phyloP scores from a whole-genome alignment of 2,888 invertebrate species.

The Beris morrisii region DNA sequence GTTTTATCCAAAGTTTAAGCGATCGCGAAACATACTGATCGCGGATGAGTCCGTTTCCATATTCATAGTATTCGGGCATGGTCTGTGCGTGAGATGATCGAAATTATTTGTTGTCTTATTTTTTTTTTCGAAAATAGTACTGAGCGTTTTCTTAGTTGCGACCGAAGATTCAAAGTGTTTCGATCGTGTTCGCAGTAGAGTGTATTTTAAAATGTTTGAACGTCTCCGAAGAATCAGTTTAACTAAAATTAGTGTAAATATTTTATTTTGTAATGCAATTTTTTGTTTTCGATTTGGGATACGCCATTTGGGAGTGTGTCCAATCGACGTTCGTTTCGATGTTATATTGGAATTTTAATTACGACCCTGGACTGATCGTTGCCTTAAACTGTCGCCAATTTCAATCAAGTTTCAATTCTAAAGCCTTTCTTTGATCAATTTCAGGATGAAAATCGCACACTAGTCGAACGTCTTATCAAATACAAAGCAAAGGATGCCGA shows the following conservation, averaged over 20 bases:
- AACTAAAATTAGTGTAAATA: slow-evolving; percentile 15
- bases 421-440: slow-evolving; percentile 48
- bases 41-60: too few species aligned
- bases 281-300: too few species aligned
- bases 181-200: slow-evolving; percentile 2
- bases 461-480: slow-evolving; percentile 85
- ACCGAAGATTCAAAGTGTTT: slow-evolving; percentile 7
- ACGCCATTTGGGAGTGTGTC: too few species aligned
- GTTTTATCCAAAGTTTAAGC: too few species aligned
- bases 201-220: slow-evolving; percentile 5
- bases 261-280: background rate
- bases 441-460: slow-evolving; percentile 82
- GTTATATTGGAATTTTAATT: too few species aligned
- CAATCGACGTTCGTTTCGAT: too few species aligned
- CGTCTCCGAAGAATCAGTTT: slow-evolving; percentile 25
- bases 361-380: too few species aligned
- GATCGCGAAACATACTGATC: too few species aligned
- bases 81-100: background rate
- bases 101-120: background rate
- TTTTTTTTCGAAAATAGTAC: background rate
- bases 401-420: background rate
- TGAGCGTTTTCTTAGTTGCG: slow-evolving; percentile 1
- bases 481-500: slow-evolving; percentile 95
- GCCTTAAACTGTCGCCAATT: too few species aligned
- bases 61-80: too few species aligned